Evolutionary conservation across 2,797 vertebrate genomes (phyloP), one percentile per base, ranked within the genome.

Genomic region (Crax fasciolata): DNA sequence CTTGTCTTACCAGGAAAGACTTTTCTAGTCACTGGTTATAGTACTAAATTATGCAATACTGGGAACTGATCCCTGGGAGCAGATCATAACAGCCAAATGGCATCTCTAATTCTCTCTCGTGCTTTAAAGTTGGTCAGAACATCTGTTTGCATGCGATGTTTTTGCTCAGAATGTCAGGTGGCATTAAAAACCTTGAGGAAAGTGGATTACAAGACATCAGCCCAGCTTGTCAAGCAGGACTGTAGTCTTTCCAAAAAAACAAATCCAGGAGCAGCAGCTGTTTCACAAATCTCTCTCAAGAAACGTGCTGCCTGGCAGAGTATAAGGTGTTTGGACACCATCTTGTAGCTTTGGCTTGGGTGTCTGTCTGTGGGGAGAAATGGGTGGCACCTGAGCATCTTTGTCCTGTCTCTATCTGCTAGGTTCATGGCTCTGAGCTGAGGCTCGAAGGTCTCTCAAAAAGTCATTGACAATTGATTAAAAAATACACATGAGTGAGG

Each of bases 21-120:
- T 93, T 96, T 96, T 91, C 77, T 91, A 91, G 80, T 81, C 48
- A 81, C 79, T 76, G 59, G 80, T 90, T 95, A 67, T 93, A 95
- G 75, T 76, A 76, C n/a, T 91, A 88, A 91, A 90, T 93, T 95
- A 94, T 94, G 85, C 80, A 96, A 90, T 58, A 79, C 73, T 30
- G 63, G 83, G 71, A 93, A 71, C 43, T 94, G 91, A 94, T 94
- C 74, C 83, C 83, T 87, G 41, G 88, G 85, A 95, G 67, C 85
- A 79, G 63, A 76, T 86, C 0, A 2, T 71, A 86, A 84, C 77
- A 84, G 80, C 48, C 55, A 84, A 94, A 86, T 82, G 71, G 66
- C 62, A 94, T 78, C 83, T 86, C 55, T 88, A 70, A 83, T 95
- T 91, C 79, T 84, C 46, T 76, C 59, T 38, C 59, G 67, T 32